Conservation (phyloP, 2,113 vertebrate species). For the Murina feae region DNA sequence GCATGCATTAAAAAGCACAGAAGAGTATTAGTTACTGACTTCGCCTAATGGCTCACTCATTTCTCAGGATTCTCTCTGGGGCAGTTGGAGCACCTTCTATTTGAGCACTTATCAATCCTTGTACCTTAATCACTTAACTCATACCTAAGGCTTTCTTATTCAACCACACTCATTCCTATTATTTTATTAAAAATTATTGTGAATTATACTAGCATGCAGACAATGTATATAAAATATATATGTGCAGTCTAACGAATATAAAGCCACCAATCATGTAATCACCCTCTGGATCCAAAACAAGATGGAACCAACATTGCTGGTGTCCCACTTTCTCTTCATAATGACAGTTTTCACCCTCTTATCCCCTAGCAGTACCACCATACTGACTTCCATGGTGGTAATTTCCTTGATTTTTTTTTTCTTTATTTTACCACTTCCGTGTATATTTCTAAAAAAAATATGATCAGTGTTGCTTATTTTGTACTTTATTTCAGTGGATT, state of each 20-base stretch:
- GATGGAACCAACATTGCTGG: background rate
- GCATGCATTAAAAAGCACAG: background rate
- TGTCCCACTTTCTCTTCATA: background rate
- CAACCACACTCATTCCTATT: background rate
- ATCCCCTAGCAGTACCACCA: background rate
- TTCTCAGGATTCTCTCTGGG: background rate
- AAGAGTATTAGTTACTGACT: background rate
- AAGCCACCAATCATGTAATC: background rate
- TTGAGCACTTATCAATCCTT: background rate
- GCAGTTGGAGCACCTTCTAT: background rate
- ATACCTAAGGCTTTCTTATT: background rate
- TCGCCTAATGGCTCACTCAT: background rate
- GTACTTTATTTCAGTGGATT: slow-evolving; percentile 17
- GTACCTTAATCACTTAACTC: background rate
- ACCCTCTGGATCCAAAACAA: background rate
- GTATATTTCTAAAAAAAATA: background rate
- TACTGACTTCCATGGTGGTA: background rate
- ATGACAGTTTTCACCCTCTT: background rate
- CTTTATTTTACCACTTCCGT: background rate
- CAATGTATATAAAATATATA: background rate
- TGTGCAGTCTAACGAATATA: background rate
- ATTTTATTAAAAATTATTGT: background rate
- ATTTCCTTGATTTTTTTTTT: background rate
- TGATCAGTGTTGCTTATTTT: background rate
- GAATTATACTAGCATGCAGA: background rate